A percentile compares a stretch with the other conserved stretches of the same genome.
These are phyloP conservation scores for Coregonus suidteri DNA, from an alignment of 2,797 vertebrate species.

Conservation along the genomic window DNA sequence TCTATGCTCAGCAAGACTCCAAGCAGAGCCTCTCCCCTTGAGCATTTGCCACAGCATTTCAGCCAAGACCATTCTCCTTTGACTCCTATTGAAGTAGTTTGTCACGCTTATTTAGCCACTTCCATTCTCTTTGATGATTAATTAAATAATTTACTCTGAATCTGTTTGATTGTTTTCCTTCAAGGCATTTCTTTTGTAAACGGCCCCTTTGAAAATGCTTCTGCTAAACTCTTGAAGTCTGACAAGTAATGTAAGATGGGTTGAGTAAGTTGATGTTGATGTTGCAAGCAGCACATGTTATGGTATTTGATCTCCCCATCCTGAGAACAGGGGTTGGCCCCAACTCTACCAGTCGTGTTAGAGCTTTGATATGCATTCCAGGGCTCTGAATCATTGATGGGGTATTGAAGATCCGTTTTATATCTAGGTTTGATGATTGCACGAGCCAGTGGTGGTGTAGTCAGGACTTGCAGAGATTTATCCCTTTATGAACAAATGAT, in stretches of 20 bases:
- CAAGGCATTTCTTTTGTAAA: background rate
- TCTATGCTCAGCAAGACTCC: too few species aligned
- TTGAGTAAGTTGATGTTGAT: background rate
- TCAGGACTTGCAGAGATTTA: constrained; percentile 22
- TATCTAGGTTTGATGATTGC: constrained; percentile 30
- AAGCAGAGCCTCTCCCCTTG: too few species aligned
- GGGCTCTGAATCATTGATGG: background rate
- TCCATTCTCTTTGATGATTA: too few species aligned
- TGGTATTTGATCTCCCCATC: background rate
- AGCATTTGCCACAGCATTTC: too few species aligned
- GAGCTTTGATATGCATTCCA: constrained; percentile 18
- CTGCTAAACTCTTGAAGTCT: too few species aligned
- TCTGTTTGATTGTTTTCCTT: background rate
- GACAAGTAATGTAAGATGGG: background rate
- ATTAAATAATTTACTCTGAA: too few species aligned
- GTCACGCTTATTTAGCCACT: too few species aligned
- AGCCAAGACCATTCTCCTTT: too few species aligned
- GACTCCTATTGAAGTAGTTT: too few species aligned
- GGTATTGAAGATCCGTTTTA: constrained; percentile 11
- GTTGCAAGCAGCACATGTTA: background rate
- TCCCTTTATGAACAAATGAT: background rate
- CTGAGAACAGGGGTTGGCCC: constrained; percentile 5
- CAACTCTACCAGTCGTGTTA: constrained; percentile 24
- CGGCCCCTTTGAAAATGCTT: background rate
- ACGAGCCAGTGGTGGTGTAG: constrained; percentile 19